Base-by-base conservation (phyloP, 2,888 invertebrate species). In the Cerceris ruficornis region DNA sequence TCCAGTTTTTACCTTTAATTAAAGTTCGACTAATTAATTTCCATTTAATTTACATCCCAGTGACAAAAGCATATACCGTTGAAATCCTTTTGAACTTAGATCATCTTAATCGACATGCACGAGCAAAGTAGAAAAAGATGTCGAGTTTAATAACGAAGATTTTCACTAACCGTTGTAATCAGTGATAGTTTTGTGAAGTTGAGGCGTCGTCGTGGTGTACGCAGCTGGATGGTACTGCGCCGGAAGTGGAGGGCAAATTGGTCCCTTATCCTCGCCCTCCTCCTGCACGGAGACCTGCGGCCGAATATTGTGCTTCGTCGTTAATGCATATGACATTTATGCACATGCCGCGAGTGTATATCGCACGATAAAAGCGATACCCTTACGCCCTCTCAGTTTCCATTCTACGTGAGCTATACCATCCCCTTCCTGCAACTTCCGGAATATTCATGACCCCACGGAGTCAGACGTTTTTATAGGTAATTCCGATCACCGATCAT, bases 241-340 rank as follows among this genome's bases (percentile, higher is more conserved):
- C 80, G 91, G 92, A 82, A 91, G 88, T 71, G 92, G 91, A 75
- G 92, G 92, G 88, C 91, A 92, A 88, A 92, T 91, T 89, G 91
- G 92, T 88, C 92, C 92, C 91, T 92, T 92, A 89, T 92, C 90
- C 88, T 87, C 90, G 57, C 71, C 80, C 76, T 88, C 86, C 83
- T 90, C 89, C 83, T 91, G 86, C 84, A 90, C 90, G 77, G 91
- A 90, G 84, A 92, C 90, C 92, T 92, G 88, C 75, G 74, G 73
- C 69, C 86, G 73, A 85, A 86, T 85, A 85, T 85, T 75, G 84
- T 79, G 80, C 88, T 88, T 89, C 88, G 88, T 88, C 87, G 88
- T 90, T 90, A 91, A 89, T 90, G 88, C 85, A 85, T 83, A 82
- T 88, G 89, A 90, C 89, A 87, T 90, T 90, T 89, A 88, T 88